Percentiles rank a stretch among this genome's conserved stretches.
These are phyloP conservation scores for Pelobates cultripes DNA, from an alignment of 2,797 vertebrate genomes.

Conservation along the genomic window DNA sequence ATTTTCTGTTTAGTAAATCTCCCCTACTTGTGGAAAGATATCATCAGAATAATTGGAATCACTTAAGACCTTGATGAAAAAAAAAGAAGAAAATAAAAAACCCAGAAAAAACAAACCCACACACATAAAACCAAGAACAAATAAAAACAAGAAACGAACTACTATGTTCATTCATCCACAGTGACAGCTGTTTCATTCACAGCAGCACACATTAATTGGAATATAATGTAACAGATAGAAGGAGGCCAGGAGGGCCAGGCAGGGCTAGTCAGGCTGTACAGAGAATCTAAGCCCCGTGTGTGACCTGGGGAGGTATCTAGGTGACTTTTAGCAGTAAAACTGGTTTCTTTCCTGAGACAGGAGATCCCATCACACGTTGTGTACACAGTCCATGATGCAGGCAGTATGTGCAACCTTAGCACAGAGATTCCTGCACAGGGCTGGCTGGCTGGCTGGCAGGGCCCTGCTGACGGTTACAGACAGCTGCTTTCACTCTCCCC, in stretches of 20 bases:
- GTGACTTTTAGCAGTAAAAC: not conserved
- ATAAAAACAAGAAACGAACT: too few species aligned
- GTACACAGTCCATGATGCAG: not conserved
- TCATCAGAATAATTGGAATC: too few species aligned
- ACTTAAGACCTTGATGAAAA: too few species aligned
- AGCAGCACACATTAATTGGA: not conserved
- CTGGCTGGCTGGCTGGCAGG: constrained; percentile 61
- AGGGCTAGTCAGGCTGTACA: not conserved
- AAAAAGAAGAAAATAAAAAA: too few species aligned
- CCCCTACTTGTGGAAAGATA: too few species aligned
- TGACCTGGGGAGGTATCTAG: not conserved
- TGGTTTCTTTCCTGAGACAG: not conserved
- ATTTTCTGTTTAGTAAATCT: too few species aligned
- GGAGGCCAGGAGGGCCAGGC: not conserved
- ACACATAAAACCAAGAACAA: too few species aligned
- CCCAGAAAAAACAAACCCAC: too few species aligned
- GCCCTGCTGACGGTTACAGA: constrained; percentile 70
- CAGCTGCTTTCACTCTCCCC: constrained; percentile 69
- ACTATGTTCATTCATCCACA: too few species aligned
- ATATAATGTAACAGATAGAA: not conserved
- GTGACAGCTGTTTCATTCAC: not conserved
- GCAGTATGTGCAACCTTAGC: not conserved
- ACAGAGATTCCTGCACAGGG: not conserved
- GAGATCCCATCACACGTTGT: not conserved
- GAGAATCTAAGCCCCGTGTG: too few species aligned